Conservation (phyloP, 2,113 vertebrate species). For the mouse (Mus musculus) region DNA sequence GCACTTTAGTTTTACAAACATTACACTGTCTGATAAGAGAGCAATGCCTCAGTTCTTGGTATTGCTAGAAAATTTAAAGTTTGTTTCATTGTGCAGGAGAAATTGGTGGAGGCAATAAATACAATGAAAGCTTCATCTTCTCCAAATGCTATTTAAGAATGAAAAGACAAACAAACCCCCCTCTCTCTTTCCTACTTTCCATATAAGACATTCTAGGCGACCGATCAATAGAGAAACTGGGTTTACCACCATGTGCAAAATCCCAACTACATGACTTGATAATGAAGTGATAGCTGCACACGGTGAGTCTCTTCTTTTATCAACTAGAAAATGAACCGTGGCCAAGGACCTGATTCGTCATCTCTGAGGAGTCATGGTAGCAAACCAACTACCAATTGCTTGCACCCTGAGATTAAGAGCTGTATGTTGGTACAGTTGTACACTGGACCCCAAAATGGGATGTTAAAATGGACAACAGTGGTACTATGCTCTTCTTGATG, state of each 20-base stretch:
- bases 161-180: background rate
- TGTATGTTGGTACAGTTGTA: background rate
- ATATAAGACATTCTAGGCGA: slow-evolving; percentile 5
- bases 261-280: background rate
- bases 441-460: background rate
- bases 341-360: background rate
- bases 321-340: background rate
- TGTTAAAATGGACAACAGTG: background rate
- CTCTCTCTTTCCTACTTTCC: background rate
- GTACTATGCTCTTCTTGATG: background rate
- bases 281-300: background rate
- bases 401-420: background rate
- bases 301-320: background rate
- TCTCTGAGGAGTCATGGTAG: background rate
- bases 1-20: background rate
- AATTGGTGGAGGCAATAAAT: slow-evolving; percentile 22
- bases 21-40: background rate
- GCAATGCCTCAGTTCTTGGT: background rate
- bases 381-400: background rate
- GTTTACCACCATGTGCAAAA: background rate
- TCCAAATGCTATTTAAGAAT: background rate
- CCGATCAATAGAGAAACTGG: background rate
- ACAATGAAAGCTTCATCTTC: slow-evolving; percentile 32
- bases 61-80: background rate
- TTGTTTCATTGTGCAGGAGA: background rate